A percentile compares a stretch with the other conserved stretches of the same genome.
phyloP scores from a whole-genome alignment of 2,113 vertebrate species.

The Phalacrocorax aristotelis region DNA sequence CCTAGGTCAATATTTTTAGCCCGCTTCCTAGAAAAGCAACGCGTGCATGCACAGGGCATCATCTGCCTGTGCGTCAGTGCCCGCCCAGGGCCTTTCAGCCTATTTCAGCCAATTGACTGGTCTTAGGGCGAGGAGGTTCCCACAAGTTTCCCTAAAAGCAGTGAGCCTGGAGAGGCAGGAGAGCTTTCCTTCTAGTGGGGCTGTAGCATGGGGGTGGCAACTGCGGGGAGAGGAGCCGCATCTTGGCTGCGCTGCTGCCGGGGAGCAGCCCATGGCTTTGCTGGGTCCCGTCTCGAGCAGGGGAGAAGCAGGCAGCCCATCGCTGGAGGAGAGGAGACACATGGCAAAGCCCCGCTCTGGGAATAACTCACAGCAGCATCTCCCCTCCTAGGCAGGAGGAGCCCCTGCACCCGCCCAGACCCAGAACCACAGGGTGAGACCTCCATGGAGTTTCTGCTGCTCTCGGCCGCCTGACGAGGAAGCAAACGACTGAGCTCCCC shows the following conservation, averaged over 20 bases:
- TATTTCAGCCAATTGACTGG: background rate
- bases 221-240: background rate
- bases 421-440: background rate
- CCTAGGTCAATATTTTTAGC: background rate
- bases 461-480: background rate
- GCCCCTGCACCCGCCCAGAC: background rate
- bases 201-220: background rate
- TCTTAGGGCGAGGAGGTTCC: background rate
- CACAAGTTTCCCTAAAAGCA: background rate
- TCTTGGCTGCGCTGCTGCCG: background rate
- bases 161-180: background rate
- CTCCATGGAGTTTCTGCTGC: background rate
- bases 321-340: background rate
- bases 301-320: background rate
- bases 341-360: background rate
- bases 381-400: background rate
- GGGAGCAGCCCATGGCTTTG: background rate
- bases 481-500: background rate
- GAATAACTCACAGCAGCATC: background rate
- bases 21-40: background rate
- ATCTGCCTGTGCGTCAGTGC: fast-evolving
- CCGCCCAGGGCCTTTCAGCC: background rate
- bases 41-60: background rate
- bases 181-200: background rate
- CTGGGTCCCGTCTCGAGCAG: fast-evolving